Base-by-base conservation (phyloP, 2,888 invertebrate species). In the Tryphoninae sp. region DNA sequence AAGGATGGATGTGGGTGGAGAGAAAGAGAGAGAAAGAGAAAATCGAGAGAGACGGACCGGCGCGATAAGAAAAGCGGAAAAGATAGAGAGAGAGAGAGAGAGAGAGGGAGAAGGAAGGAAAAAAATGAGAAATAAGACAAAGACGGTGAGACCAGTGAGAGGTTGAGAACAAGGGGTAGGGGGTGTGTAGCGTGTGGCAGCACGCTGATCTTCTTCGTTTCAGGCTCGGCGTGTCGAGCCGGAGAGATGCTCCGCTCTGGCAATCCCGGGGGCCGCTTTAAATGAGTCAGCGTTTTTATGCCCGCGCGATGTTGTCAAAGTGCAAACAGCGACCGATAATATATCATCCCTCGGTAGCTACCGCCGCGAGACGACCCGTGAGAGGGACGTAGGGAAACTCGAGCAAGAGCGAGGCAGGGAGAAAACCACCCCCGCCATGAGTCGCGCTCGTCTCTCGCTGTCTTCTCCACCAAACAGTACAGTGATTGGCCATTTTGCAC, bases 231-330 rank as follows among this genome's bases (percentile, higher is more conserved):
- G 86, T 76, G 87, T 87, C 88, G 88, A 88, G 87, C 87, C 87
- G 86, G 86, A 84, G 55, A 69, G 23, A 19, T 67, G 68, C 89
- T 87, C 86, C 84, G 86, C 78, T 64, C 75, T 42, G 77, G 89
- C 90, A 91, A 91, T 91, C 91, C 91, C 91, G 89, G 89, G 91
- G 89, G 91, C 90, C 89, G 91, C 88, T 91, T 92, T 91, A 92
- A 92, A 92, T 92, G 92, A 92, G 91, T 92, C 92, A 92, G 92
- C 92, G 91, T 91, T 92, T 92, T 92, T 92, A 91, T 92, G 90
- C 89, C 89, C 89, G 62, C 89, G 91, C 90, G 90, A 91, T 91
- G 91, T 92, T 92, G 92, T 92, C 92, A 91, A 92, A 92, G 92
- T 90, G 92, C 91, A 92, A 92, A 92, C 92, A 92, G 91, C 90